phyloP scores from a whole-genome alignment of 2,888 invertebrate genomes.

The Quadroppia sp. region DNA sequence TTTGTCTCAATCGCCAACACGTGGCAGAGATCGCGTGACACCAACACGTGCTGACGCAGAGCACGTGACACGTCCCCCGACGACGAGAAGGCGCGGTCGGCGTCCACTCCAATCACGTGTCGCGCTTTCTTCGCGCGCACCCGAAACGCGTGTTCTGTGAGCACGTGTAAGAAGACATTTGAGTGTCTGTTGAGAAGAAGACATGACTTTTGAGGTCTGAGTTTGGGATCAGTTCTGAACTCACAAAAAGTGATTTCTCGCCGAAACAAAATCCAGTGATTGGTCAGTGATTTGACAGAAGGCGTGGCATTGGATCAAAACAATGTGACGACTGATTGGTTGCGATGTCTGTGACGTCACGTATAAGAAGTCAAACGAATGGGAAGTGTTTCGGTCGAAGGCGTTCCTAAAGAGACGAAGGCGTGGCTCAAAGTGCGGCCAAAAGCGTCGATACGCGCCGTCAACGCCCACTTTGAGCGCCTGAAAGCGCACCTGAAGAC shows the following conservation, averaged over 20 bases:
- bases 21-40: slow-evolving; percentile 44
- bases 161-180: slow-evolving; percentile 23
- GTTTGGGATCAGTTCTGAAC: not conserved
- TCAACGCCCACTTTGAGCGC: not conserved
- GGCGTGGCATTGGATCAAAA: not conserved
- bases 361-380: slow-evolving; percentile 35
- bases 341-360: not conserved
- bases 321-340: slow-evolving; percentile 13
- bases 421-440: not conserved
- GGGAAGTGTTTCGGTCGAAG: not conserved
- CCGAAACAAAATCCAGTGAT: slow-evolving; percentile 33
- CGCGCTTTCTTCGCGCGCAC: slow-evolving; percentile 15
- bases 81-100: not conserved
- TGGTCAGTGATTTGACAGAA: slow-evolving; percentile 14
- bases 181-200: slow-evolving; percentile 7
- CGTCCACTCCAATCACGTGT: slow-evolving; percentile 34
- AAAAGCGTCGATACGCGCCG: not conserved
- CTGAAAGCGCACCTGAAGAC: not conserved
- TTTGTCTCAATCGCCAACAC: slow-evolving; percentile 45
- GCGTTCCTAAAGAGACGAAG: not conserved
- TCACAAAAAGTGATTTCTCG: slow-evolving; percentile 31
- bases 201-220: no score
- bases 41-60: slow-evolving; percentile 42
- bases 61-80: not conserved
- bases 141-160: not conserved